phyloP scores from a whole-genome alignment of 2,113 vertebrate genomes.

The Corythoichthys intestinalis region DNA sequence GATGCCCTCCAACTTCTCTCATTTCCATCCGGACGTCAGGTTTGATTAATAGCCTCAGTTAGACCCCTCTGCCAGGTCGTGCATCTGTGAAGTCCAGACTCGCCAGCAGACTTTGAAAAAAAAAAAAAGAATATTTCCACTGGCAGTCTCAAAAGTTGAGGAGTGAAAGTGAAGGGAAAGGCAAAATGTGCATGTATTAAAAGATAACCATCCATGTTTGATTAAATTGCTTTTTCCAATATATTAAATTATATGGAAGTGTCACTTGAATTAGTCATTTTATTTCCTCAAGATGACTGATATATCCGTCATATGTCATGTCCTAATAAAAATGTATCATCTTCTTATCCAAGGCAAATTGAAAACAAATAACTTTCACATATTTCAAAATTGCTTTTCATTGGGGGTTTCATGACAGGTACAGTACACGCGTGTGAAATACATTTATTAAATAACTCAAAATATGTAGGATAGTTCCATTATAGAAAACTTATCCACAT shows the following conservation, averaged over 20 bases:
- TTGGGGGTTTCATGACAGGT: conserved; percentile 29
- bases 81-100: conserved; percentile 48
- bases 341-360: conserved; percentile 68
- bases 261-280: conserved; percentile 36
- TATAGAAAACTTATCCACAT: conserved; percentile 27
- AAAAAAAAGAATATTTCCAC: conserved; percentile 15
- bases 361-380: conserved; percentile 44
- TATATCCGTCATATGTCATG: conserved; percentile 52
- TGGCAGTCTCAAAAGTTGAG: conserved; percentile 15
- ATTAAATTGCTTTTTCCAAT: conserved; percentile 31
- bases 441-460: conserved; percentile 34
- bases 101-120: conserved; percentile 34
- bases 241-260: conserved; percentile 25
- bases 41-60: conserved; percentile 67
- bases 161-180: conserved; percentile 22
- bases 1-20: conserved; percentile 48
- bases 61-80: conserved; percentile 49
- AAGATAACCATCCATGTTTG: conserved; percentile 38
- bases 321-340: conserved; percentile 64
- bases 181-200: conserved; percentile 37
- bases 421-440: conserved; percentile 27
- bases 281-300: conserved; percentile 60
- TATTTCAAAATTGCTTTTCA: conserved; percentile 22
- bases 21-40: conserved; percentile 66
- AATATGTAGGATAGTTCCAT: neutral